Base-by-base conservation (phyloP, 23 tunicate species). In the Trididemnum miniatum region DNA sequence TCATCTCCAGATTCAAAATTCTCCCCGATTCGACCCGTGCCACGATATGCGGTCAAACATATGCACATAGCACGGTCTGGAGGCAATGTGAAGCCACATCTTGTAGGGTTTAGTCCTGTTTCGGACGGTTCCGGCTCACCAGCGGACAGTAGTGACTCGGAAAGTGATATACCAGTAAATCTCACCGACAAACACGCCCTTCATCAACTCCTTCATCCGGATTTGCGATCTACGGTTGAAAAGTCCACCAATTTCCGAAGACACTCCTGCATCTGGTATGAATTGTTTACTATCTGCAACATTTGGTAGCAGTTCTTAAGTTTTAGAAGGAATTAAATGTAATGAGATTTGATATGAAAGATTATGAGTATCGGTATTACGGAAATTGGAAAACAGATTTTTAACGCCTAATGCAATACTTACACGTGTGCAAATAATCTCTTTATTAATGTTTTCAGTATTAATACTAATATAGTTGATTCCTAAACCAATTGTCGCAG, bases 241-340 rank as follows among this genome's bases (percentile, higher is more conserved):
- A 73, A 40, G 25, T 15, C 57, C 31, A 2, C 59, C 15, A 32
- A 73, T 3, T 73, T 73, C 32, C 79, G 79, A 23, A 32, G 79
- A 18, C 79, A 73, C 38, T 73, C 79, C 29, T 73, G 79, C 59
- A 73, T 73, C 15, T 73, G 79, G 79, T 73, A 73, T 9, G 59
- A n/a, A n/a, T n/a, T n/a, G n/a, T n/a, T n/a, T n/a, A n/a, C n/a
- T n/a, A n/a, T n/a, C n/a, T n/a, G n/a, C n/a, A n/a, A n/a, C n/a
- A n/a, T n/a, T n/a, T n/a, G n/a, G n/a, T n/a, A n/a, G n/a, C n/a
- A n/a, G n/a, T n/a, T n/a, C n/a, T n/a, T n/a, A n/a, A n/a, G n/a
- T n/a, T n/a, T n/a, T n/a, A n/a, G n/a, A n/a, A n/a, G n/a, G n/a
- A n/a, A n/a, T n/a, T n/a, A n/a, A n/a, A n/a, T n/a, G n/a, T n/a